Conservation (phyloP, 2,888 invertebrate species). For the Octonoba sinensis region DNA sequence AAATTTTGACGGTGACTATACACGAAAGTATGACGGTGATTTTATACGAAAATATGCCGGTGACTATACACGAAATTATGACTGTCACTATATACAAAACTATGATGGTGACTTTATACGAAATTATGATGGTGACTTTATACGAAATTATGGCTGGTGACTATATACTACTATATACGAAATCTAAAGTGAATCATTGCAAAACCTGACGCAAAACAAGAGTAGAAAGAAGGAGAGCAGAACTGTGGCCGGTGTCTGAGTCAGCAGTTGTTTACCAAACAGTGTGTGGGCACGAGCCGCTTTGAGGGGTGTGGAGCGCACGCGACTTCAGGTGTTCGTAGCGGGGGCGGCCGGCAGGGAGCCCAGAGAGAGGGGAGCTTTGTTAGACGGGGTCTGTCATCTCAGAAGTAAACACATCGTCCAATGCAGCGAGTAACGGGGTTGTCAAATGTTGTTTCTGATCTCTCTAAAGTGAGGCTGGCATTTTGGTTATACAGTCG, state of each 20-base stretch:
- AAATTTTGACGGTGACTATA: too few relatives aligned
- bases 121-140: too few relatives aligned
- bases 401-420: constrained; percentile 56
- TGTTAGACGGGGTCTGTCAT: constrained; percentile 51
- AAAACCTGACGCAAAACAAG: too few relatives aligned
- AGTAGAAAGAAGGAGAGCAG: too few relatives aligned
- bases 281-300: constrained; percentile 18
- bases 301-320: constrained; percentile 11
- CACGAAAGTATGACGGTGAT: too few relatives aligned
- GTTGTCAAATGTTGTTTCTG: not conserved
- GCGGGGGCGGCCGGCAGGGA: constrained; percentile 43
- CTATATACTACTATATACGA: too few relatives aligned
- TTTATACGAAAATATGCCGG: too few relatives aligned
- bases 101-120: too few relatives aligned
- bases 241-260: constrained; percentile 7
- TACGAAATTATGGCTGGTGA: too few relatives aligned
- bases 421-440: not conserved
- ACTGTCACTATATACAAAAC: too few relatives aligned
- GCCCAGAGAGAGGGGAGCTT: constrained; percentile 23
- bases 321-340: constrained; percentile 61
- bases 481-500: not conserved
- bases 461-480: not conserved
- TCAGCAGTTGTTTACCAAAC: constrained; percentile 63
- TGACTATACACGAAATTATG: too few relatives aligned
- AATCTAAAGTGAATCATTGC: too few relatives aligned